These are phyloP conservation scores for Knipowitschia caucasica DNA, from an alignment of 2,797 vertebrate species.

Conservation along the genomic window DNA sequence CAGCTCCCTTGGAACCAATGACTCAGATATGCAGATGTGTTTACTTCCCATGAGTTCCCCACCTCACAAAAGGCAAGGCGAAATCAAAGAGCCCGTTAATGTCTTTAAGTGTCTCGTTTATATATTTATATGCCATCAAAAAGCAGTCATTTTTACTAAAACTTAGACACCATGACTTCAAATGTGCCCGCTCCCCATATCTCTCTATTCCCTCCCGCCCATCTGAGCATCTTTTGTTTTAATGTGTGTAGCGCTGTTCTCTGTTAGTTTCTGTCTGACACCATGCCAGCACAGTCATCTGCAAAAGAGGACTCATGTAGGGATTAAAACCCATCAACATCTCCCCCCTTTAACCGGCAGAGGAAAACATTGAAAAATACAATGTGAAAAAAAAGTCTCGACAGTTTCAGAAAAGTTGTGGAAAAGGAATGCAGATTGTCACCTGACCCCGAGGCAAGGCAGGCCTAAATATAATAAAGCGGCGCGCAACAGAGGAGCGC, in stretches of 20 bases:
- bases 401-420: slow-evolving; percentile 74
- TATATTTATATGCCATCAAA: slow-evolving; percentile 69
- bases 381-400: slow-evolving; percentile 54
- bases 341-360: slow-evolving; percentile 56
- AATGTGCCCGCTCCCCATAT: slow-evolving; percentile 61
- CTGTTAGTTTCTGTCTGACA: slow-evolving; percentile 74
- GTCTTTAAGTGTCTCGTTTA: slow-evolving; percentile 75
- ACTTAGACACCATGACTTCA: slow-evolving; percentile 75
- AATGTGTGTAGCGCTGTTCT: slow-evolving; percentile 67
- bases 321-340: slow-evolving; percentile 74
- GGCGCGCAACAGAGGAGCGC: slow-evolving; percentile 73
- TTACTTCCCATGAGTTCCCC: slow-evolving; percentile 72
- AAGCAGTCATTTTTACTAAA: slow-evolving; percentile 65
- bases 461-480: slow-evolving; percentile 78
- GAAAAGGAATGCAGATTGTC: slow-evolving; percentile 75
- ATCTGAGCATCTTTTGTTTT: slow-evolving; percentile 70
- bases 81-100: slow-evolving; percentile 72
- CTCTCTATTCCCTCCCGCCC: slow-evolving; percentile 64
- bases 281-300: slow-evolving; percentile 70
- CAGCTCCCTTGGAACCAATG: slow-evolving; percentile 74
- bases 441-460: slow-evolving; percentile 76
- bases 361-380: slow-evolving; percentile 35
- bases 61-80: slow-evolving; percentile 59
- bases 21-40: slow-evolving; percentile 80
- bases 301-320: slow-evolving; percentile 70